Evolutionary conservation across 2,888 invertebrate genomes (phyloP).

Genomic region (Unio pictorum): DNA sequence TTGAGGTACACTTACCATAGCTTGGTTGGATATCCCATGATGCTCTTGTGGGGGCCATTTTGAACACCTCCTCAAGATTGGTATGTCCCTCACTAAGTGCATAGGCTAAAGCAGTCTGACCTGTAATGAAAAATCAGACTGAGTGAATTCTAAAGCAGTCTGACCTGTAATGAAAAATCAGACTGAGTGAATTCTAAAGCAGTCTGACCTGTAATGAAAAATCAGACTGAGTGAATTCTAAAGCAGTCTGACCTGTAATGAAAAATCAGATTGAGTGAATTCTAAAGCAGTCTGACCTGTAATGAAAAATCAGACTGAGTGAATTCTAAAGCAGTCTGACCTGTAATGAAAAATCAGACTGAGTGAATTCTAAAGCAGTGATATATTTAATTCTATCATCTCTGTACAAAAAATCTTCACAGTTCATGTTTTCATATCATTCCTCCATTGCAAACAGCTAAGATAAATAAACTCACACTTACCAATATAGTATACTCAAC

Average conservation of each 20-base stretch:
- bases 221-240: no score
- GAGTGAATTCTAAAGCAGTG: background rate
- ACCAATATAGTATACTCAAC: no score
- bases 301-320: conserved; percentile 8
- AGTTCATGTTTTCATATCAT: no score
- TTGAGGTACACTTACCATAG: no score
- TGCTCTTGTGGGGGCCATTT: conserved; percentile 51
- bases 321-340: conserved; percentile 51
- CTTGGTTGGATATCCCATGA: conserved; percentile 46
- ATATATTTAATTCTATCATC: background rate
- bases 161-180: no score
- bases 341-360: conserved; percentile 27
- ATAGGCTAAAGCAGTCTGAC: conserved; percentile 51
- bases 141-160: background rate
- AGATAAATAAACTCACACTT: no score
- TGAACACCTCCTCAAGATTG: conserved; percentile 54
- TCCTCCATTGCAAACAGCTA: no score
- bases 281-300: conserved; percentile 54
- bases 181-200: no score
- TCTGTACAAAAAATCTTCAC: background rate
- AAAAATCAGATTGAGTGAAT: background rate
- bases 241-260: conserved; percentile 39
- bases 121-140: conserved; percentile 28
- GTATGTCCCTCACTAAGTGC: conserved; percentile 51
- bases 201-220: no score